Evolutionary conservation across 2,797 vertebrate genomes (phyloP).

Genomic region (Sebastes umbrosus): DNA sequence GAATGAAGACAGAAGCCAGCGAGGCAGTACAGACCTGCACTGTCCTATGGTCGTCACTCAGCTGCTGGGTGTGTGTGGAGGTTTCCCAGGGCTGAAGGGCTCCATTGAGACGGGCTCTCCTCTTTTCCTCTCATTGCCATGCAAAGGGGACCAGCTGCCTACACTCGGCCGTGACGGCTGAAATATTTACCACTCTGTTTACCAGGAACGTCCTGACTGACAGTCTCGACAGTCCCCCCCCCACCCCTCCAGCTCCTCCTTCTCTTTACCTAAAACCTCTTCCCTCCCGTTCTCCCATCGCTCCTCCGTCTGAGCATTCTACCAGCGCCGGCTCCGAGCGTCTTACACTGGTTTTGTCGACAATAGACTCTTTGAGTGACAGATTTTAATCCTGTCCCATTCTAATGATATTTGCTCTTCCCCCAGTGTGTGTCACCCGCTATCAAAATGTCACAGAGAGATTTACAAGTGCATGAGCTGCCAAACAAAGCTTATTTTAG

Average conservation of each 20-base stretch:
- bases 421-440: constrained; percentile 58
- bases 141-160: constrained; percentile 82
- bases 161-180: constrained; percentile 83
- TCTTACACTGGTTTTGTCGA: constrained; percentile 50
- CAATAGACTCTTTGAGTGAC: constrained; percentile 78
- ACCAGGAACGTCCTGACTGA: constrained; percentile 72
- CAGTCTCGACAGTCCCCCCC: constrained; percentile 15
- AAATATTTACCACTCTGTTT: constrained; percentile 86
- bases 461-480: constrained; percentile 77
- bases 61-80: constrained; percentile 40
- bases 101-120: constrained; percentile 77
- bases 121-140: constrained; percentile 82
- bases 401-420: constrained; percentile 78
- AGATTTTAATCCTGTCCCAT: constrained; percentile 71
- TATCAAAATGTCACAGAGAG: constrained; percentile 85
- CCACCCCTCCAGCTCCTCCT: neutral
- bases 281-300: neutral
- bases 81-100: constrained; percentile 80
- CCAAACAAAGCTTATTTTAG: constrained; percentile 84
- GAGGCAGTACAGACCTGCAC: constrained; percentile 69
- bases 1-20: constrained; percentile 43
- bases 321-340: constrained; percentile 17
- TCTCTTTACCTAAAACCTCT: constrained; percentile 26
- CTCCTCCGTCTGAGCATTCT: constrained; percentile 9
- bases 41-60: constrained; percentile 63